Conservation (phyloP, 2,888 invertebrate genomes). For the Incurvaria masculella region DNA sequence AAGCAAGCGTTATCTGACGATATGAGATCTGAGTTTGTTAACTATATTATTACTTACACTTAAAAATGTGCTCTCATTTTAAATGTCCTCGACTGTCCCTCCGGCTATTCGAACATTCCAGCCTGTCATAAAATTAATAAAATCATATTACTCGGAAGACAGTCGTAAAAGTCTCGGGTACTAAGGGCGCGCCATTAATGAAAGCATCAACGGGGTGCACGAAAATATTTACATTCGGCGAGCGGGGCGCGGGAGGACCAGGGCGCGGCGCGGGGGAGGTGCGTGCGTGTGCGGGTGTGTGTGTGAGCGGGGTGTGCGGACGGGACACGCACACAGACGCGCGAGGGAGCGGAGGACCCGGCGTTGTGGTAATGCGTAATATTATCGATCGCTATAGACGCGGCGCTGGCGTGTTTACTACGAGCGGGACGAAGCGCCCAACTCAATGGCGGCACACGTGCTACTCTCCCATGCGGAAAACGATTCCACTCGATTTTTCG, state of each 20-base stretch:
- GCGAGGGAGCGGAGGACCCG: constrained; percentile 4
- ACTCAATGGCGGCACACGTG: background rate
- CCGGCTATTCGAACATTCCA: background rate
- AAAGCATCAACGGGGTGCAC: constrained; percentile 10
- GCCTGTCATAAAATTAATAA: background rate
- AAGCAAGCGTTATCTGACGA: background rate
- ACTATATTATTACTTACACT: no score
- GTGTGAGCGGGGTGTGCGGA: constrained; percentile 24
- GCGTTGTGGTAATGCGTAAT: constrained; percentile 48
- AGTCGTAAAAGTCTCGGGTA: background rate
- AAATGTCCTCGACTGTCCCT: no score
- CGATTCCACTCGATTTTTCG: background rate
- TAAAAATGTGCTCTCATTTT: no score
- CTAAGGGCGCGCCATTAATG: constrained; percentile 10
- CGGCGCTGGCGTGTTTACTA: constrained; percentile 21
- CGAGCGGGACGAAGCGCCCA: background rate
- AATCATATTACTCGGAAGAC: background rate
- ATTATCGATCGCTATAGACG: constrained; percentile 54
- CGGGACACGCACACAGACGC: constrained; percentile 24
- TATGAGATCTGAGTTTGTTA: background rate
- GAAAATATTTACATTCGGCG: constrained; percentile 11
- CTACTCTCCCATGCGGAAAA: background rate
- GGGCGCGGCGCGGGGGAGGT: background rate
- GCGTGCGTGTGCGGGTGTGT: constrained; percentile 21
- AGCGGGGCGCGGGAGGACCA: background rate